Evolutionary conservation across 2,797 vertebrate genomes (phyloP).

Genomic region (Argyrosomus regius): DNA sequence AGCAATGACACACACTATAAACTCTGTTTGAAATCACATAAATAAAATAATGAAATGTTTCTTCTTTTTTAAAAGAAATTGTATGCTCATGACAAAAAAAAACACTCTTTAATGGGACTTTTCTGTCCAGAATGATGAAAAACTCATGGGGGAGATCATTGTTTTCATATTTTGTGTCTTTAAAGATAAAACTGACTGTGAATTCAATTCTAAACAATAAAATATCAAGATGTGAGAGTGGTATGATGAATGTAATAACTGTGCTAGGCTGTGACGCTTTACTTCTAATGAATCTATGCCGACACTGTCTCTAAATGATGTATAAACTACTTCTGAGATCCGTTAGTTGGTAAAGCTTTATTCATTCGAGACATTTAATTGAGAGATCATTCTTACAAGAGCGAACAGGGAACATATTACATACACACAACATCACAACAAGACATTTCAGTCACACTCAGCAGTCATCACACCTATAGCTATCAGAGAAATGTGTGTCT

Average conservation of each 20-base stretch:
- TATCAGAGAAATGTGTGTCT: background rate
- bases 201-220: slow-evolving; percentile 19
- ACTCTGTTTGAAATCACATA: slow-evolving; percentile 45
- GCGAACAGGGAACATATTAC: background rate
- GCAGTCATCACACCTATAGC: background rate
- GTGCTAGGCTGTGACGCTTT: background rate
- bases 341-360: slow-evolving; percentile 5
- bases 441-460: background rate
- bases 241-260: slow-evolving; percentile 35
- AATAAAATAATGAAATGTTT: slow-evolving; percentile 45
- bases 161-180: slow-evolving; percentile 23
- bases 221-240: slow-evolving; percentile 13
- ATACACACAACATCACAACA: background rate
- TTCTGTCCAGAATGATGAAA: slow-evolving; percentile 37
- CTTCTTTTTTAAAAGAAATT: slow-evolving; percentile 15
- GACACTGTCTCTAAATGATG: slow-evolving; percentile 3
- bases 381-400: background rate
- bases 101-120: slow-evolving; percentile 37
- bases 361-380: slow-evolving; percentile 14
- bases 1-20: slow-evolving; percentile 47
- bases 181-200: slow-evolving; percentile 18
- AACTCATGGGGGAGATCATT: background rate
- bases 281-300: slow-evolving; percentile 1
- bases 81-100: background rate
- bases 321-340: slow-evolving; percentile 3